These are phyloP conservation scores for Geotrypetes seraphini DNA, from an alignment of 2,797 vertebrate species.

Conservation along the genomic window DNA sequence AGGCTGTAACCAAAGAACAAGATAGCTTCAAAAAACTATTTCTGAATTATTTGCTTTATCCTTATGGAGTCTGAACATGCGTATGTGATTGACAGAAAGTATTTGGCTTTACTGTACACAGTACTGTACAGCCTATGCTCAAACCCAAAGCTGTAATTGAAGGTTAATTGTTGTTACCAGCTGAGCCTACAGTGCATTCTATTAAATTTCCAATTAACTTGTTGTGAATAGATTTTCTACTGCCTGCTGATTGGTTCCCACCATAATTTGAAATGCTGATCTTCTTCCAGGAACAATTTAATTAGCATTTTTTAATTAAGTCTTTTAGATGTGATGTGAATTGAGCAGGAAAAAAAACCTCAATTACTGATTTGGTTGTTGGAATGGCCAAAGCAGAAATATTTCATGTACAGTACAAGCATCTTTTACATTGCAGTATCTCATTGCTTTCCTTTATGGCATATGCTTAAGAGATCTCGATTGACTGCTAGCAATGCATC, in stretches of 20 bases:
- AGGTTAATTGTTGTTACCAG: conserved; percentile 7
- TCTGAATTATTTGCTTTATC: no score
- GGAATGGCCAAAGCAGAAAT: no score
- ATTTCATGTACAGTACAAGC: no score
- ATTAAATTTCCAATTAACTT: conserved; percentile 2
- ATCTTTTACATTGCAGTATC: neutral
- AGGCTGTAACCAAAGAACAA: no score
- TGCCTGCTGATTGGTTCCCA: neutral
- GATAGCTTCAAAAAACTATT: no score
- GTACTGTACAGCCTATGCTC: no score
- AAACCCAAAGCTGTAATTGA: conserved; percentile 5
- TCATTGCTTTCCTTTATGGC: neutral
- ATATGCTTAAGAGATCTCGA: neutral
- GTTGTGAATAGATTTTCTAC: conserved; percentile 6
- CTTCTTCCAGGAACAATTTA: conserved; percentile 16
- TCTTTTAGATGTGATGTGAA: conserved; percentile 14
- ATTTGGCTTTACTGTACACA: no score
- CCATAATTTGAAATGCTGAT: conserved; percentile 6
- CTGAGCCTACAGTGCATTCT: neutral
- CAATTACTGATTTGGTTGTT: conserved; percentile 7
- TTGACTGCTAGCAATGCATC: no score
- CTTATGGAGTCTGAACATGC: no score
- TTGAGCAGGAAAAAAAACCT: conserved; percentile 14
- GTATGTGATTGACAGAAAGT: no score
- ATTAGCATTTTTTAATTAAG: conserved; percentile 27